These are phyloP conservation scores for Chaetura pelagica DNA, from an alignment of 2,113 vertebrate species.

Conservation along the genomic window DNA sequence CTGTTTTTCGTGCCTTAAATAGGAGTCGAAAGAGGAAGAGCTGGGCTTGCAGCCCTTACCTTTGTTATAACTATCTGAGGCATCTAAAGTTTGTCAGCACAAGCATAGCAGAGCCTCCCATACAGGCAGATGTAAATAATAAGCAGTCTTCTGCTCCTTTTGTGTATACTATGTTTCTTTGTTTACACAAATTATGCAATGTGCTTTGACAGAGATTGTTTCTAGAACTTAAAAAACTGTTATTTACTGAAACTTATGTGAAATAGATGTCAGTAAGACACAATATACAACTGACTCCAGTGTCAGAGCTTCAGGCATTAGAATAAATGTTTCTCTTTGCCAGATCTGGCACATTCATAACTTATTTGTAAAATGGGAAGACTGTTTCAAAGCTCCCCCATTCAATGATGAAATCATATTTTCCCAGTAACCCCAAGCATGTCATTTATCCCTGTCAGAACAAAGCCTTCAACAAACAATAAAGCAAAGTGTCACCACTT, in stretches of 20 bases:
- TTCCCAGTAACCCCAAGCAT: slow-evolving; percentile 72
- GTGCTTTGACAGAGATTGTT: not conserved
- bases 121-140: not conserved
- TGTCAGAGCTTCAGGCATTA: not conserved
- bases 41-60: not conserved
- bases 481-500: slow-evolving; percentile 72
- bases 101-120: not conserved
- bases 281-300: not conserved
- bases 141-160: not conserved
- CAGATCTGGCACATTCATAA: slow-evolving; percentile 44
- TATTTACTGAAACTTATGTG: not conserved
- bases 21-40: not conserved
- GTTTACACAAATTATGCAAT: not conserved
- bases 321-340: slow-evolving; percentile 19
- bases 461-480: slow-evolving; percentile 69
- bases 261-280: slow-evolving; percentile 17
- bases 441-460: slow-evolving; percentile 74
- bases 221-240: not conserved
- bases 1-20: not conserved
- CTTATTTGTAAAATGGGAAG: slow-evolving; percentile 52
- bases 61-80: not conserved
- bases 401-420: slow-evolving; percentile 73
- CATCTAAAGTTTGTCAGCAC: not conserved
- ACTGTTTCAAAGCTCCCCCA: slow-evolving; percentile 60
- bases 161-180: fast-evolving